Percentiles rank a stretch among this genome's conserved stretches.
These are phyloP conservation scores for Nemopilema nomurai DNA, from an alignment of 30 jellyfish, hydroid and myxozoan species.

Conservation along the genomic window DNA sequence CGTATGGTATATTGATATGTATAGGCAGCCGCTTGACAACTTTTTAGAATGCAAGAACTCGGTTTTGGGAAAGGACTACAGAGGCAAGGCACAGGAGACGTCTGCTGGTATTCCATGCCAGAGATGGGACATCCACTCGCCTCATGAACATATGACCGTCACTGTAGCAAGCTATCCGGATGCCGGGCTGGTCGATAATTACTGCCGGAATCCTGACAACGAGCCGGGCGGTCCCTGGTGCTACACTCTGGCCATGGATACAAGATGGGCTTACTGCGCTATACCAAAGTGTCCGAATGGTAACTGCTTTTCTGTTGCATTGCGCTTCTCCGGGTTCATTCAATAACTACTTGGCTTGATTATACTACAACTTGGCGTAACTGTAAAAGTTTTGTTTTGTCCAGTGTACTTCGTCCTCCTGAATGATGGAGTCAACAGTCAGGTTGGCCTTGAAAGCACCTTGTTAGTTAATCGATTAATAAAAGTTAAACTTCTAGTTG, in stretches of 20 bases:
- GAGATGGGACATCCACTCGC: slow-evolving; percentile 30
- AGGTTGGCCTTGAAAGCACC: no score
- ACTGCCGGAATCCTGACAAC: slow-evolving; percentile 21
- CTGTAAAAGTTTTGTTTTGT: no score
- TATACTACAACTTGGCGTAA: no score
- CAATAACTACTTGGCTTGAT: no score
- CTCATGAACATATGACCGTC: slow-evolving; percentile 2
- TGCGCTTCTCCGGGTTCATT: no score
- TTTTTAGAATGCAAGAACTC: not conserved
- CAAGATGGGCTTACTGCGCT: slow-evolving; percentile 22
- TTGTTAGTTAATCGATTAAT: no score
- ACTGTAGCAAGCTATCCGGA: not conserved
- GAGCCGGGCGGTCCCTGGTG: slow-evolving; percentile 24
- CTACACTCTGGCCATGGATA: not conserved
- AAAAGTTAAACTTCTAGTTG: no score
- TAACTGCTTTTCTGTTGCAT: not conserved
- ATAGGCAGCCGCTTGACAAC: not conserved
- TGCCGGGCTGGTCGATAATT: slow-evolving; percentile 27
- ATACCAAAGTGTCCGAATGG: not conserved
- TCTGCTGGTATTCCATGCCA: slow-evolving; percentile 12
- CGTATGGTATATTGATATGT: not conserved
- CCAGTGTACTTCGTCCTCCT: no score
- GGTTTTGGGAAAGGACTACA: not conserved
- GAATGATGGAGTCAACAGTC: no score
- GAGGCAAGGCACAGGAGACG: not conserved